These are phyloP conservation scores for Clarias batrachus DNA, from an alignment of 2,113 vertebrate genomes.

Conservation along the genomic window DNA sequence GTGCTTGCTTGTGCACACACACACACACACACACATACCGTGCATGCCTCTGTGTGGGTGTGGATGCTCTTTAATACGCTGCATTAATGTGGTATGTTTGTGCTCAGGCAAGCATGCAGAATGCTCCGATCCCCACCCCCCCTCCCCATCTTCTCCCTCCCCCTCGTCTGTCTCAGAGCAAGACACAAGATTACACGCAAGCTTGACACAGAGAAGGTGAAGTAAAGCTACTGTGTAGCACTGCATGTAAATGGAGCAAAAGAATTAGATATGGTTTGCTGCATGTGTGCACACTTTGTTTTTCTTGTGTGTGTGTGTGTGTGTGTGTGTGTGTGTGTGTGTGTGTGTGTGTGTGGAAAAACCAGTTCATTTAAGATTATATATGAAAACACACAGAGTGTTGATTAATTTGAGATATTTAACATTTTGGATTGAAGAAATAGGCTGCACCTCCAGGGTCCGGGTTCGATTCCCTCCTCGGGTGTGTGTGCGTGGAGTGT, in stretches of 20 bases:
- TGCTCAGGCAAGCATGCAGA: neutral
- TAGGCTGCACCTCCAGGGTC: no score
- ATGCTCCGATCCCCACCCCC: neutral
- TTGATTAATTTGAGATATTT: neutral
- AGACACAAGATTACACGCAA: neutral
- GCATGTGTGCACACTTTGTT: neutral
- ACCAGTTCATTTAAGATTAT: neutral
- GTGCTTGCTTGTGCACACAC: neutral
- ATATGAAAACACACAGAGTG: neutral
- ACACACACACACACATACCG: neutral
- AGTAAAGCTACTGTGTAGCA: neutral
- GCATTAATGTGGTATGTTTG: conserved; percentile 16
- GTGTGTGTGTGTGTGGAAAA: neutral
- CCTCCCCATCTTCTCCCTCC: neutral
- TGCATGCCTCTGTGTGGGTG: conserved; percentile 2
- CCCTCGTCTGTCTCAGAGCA: neutral
- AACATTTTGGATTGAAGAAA: neutral
- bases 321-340: neutral
- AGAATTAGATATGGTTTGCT: neutral
- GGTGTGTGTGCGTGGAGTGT: no score
- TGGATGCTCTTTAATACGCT: conserved; percentile 9
- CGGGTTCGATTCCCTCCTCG: no score
- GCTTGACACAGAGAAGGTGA: conserved; percentile 5
- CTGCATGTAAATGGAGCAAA: neutral
- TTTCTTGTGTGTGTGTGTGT: conserved; percentile 33